Evolutionary conservation across 2,888 invertebrate genomes (phyloP), one percentile per base, ranked within the genome.

Genomic region (Synanthedon andrenaeformis): DNA sequence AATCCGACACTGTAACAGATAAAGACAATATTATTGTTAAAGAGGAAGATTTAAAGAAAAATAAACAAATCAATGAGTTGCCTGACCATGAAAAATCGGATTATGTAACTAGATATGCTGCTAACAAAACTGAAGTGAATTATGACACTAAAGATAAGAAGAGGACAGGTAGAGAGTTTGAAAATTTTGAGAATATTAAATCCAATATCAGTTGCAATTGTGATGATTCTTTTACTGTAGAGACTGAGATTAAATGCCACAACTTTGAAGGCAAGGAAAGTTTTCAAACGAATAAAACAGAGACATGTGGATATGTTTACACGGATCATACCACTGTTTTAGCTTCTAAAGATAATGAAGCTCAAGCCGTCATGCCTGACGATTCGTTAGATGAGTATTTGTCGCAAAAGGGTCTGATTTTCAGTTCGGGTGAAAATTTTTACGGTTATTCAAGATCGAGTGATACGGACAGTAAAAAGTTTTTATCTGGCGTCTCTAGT

Each of bases 331-430:
- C 52, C 0, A 58, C 66, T 1, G 50, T 58, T 1, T 70, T 72
- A 0, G n/a, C 63, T 3, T 74, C 77, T 0, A 72, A 70, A 3
- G 78, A 78, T 12, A 80, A 79, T 58, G 74, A 69, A 0, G 80
- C 79, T 0, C 84, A 85, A 54, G 79, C 75, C 0, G 68, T 58
- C 5, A 81, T 86, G 49, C 73, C 83, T 0, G 82, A 84, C 19
- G 85, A 86, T 54, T 82, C 82, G 0, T 70, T 84, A 4, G 86
- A 86, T 12, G 84, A 85, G 51, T 77, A 74, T 13, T 54, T 86
- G 11, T 81, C 80, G 0, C 79, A 84, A 60, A 62, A 76, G 23
- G 79, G 82, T 0, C 63, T 79, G 49, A 57, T 72, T 2, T 76
- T 70, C 17, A 53, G 76, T 1, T 64, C 66, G 1, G 75, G 71